A percentile compares a stretch with the other conserved stretches of the same genome.
Evolutionary conservation across 1,140 invertebrate species (phyloP).

Genomic region (Littorina saxatilis): DNA sequence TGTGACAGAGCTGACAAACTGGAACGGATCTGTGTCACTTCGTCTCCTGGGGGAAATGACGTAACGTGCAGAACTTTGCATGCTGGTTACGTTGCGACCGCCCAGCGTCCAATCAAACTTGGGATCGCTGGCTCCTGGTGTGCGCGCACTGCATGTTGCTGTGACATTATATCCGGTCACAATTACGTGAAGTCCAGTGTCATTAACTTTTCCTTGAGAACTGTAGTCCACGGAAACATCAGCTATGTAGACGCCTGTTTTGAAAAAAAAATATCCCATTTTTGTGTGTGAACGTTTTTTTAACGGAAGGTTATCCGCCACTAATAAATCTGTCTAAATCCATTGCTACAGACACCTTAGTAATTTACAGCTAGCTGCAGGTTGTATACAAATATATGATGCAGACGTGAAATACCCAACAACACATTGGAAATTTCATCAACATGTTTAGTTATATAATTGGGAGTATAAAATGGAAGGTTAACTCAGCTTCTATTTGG

Average conservation of each 20-base stretch:
- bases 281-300: too few relatives aligned
- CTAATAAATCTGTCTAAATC: too few relatives aligned
- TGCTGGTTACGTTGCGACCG: background rate
- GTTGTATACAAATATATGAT: too few relatives aligned
- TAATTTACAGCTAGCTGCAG: too few relatives aligned
- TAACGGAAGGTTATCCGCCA: too few relatives aligned
- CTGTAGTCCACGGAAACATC: background rate
- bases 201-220: background rate
- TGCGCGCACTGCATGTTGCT: constrained; percentile 17
- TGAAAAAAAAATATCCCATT: too few relatives aligned
- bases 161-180: constrained; percentile 7
- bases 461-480: too few relatives aligned
- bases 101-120: background rate
- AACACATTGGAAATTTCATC: too few relatives aligned
- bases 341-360: background rate
- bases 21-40: background rate
- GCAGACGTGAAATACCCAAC: too few relatives aligned
- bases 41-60: background rate
- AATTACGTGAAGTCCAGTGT: background rate
- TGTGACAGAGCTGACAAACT: background rate
- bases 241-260: background rate
- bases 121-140: constrained; percentile 6
- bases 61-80: background rate
- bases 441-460: too few relatives aligned
- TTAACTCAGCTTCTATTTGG: too few relatives aligned